A percentile compares a stretch with the other conserved stretches of the same genome.
These are phyloP conservation scores for Drosophila meridionalis DNA, from an alignment of 2,888 invertebrate genomes.

Conservation along the genomic window DNA sequence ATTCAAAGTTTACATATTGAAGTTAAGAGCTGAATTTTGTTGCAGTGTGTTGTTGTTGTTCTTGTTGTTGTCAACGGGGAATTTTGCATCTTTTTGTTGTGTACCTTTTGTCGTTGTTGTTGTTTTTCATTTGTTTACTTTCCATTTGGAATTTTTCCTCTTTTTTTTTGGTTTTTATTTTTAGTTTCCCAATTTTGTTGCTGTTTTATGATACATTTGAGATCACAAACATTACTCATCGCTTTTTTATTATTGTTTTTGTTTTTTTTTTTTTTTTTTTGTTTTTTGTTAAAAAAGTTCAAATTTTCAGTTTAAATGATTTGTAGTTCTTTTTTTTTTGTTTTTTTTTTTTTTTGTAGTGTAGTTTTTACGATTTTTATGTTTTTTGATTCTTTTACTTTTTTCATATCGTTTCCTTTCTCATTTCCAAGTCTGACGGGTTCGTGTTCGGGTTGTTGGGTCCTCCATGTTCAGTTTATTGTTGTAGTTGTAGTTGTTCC, in stretches of 20 bases:
- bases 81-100: conserved; percentile 75
- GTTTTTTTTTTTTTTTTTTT: conserved; percentile 40
- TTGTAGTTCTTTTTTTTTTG: conserved; percentile 47
- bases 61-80: conserved; percentile 54
- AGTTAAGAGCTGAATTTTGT: conserved; percentile 56
- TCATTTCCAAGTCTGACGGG: conserved; percentile 62
- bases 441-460: conserved; percentile 59
- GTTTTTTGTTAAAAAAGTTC: conserved; percentile 71
- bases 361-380: conserved; percentile 58
- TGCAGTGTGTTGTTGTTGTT: conserved; percentile 33
- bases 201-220: conserved; percentile 82
- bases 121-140: conserved; percentile 52
- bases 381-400: conserved; percentile 53
- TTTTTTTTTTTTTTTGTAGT: conserved; percentile 54
- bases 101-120: conserved; percentile 41
- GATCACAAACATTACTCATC: conserved; percentile 82
- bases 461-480: conserved; percentile 50
- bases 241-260: conserved; percentile 43
- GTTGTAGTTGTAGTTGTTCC: conserved; percentile 47
- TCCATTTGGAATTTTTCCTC: conserved; percentile 36
- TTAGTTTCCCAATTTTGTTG: conserved; percentile 70
- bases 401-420: conserved; percentile 32
- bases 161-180: conserved; percentile 29
- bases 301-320: conserved; percentile 69
- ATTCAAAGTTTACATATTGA: conserved; percentile 66